Conservation (phyloP, 2,113 vertebrate species). For the Amblyornis subalaris region DNA sequence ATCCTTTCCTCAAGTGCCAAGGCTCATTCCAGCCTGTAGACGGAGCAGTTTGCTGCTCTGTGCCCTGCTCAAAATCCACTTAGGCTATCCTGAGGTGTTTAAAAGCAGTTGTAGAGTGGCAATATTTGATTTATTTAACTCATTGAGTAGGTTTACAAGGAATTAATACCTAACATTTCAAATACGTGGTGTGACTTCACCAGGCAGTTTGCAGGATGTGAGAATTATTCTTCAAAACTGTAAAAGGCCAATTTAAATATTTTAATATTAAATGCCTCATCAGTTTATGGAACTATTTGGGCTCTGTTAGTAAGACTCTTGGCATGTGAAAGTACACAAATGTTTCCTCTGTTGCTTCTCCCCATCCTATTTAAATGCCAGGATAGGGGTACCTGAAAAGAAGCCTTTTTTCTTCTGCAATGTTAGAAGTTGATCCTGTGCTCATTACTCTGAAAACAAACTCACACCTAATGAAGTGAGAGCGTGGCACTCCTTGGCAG, state of each 20-base stretch:
- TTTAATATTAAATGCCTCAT: background rate
- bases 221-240: background rate
- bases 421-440: background rate
- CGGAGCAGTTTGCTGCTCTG: background rate
- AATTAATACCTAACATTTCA: background rate
- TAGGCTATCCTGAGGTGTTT: accelerated
- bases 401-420: background rate
- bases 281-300: background rate
- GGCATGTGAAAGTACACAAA: background rate
- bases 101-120: background rate
- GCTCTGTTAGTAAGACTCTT: background rate
- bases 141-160: background rate
- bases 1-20: background rate
- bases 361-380: background rate
- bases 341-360: background rate
- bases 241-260: background rate
- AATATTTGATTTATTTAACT: background rate
- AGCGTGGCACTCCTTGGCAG: background rate
- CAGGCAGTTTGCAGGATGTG: background rate
- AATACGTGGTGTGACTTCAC: background rate
- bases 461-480: background rate
- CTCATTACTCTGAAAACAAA: background rate
- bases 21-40: background rate
- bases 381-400: background rate
- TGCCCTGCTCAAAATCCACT: background rate